Percentiles rank a stretch among this genome's conserved stretches.
Evolutionary conservation across 2,888 invertebrate species (phyloP).

Genomic region (Epistrophe grossulariae): DNA sequence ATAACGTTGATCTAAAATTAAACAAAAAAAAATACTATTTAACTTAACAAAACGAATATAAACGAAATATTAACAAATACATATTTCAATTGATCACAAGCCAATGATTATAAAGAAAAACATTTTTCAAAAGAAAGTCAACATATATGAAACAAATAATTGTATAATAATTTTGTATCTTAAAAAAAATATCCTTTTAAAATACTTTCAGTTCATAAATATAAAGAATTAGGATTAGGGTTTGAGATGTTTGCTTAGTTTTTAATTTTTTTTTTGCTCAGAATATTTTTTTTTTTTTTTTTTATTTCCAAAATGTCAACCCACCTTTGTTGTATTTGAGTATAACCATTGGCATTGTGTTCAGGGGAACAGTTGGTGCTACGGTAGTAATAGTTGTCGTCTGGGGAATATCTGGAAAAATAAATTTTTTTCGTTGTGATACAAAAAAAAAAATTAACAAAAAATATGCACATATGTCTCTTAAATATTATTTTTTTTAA

Average conservation of each 20-base stretch:
- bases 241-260: not conserved
- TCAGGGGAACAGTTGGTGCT: slow-evolving; percentile 82
- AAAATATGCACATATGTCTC: no score
- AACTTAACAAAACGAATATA: not conserved
- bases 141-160: slow-evolving; percentile 70
- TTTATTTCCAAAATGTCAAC: slow-evolving; percentile 64
- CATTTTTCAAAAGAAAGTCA: slow-evolving; percentile 66
- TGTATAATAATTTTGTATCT: not conserved
- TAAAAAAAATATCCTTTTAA: slow-evolving; percentile 16
- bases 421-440: slow-evolving; percentile 65
- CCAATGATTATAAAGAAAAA: slow-evolving; percentile 74
- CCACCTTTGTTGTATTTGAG: slow-evolving; percentile 83
- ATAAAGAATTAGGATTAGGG: not conserved
- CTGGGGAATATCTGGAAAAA: slow-evolving; percentile 82
- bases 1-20: slow-evolving; percentile 79
- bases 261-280: not conserved
- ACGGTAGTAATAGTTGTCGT: slow-evolving; percentile 83
- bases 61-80: not conserved
- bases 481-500: not conserved
- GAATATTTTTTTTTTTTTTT: not conserved
- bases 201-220: not conserved
- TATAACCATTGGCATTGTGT: slow-evolving; percentile 81
- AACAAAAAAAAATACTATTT: slow-evolving; percentile 31
- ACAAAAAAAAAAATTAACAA: no score
- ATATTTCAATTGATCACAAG: slow-evolving; percentile 60